These are phyloP conservation scores for Nephrocerus scutellatus DNA, from an alignment of 2,888 invertebrate genomes.

Conservation along the genomic window DNA sequence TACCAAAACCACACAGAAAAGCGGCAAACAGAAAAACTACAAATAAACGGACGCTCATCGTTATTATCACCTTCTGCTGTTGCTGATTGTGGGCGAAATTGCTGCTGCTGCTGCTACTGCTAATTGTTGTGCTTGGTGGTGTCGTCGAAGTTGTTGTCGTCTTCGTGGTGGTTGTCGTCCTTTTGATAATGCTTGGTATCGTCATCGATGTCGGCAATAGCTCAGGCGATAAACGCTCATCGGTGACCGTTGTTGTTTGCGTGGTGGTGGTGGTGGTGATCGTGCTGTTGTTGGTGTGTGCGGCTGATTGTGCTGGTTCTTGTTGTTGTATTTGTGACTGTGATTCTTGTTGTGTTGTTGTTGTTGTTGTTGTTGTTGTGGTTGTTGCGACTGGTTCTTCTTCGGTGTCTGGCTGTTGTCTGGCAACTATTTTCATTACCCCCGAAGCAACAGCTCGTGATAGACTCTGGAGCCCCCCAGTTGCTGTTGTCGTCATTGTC, in stretches of 20 bases:
- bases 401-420: conserved; percentile 22
- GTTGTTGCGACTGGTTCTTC: conserved; percentile 14
- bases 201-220: background rate
- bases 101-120: conserved; percentile 21
- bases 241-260: conserved; percentile 27
- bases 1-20: conserved; percentile 47
- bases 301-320: conserved; percentile 4
- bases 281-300: background rate
- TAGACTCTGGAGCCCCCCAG: background rate
- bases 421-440: conserved; percentile 29
- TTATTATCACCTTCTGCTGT: conserved; percentile 47
- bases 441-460: conserved; percentile 17
- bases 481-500: conserved; percentile 27
- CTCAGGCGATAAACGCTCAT: conserved; percentile 26
- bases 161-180: conserved; percentile 28
- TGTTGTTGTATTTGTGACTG: background rate
- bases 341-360: conserved; percentile 7
- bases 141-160: conserved; percentile 18
- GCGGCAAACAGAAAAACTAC: conserved; percentile 42
- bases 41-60: conserved; percentile 44
- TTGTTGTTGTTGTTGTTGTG: conserved; percentile 12
- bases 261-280: conserved; percentile 6
- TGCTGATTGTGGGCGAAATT: conserved; percentile 26
- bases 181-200: background rate
- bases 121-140: conserved; percentile 20